Base-by-base conservation (phyloP, 2,888 invertebrate species). In the Acleris laterana region DNA sequence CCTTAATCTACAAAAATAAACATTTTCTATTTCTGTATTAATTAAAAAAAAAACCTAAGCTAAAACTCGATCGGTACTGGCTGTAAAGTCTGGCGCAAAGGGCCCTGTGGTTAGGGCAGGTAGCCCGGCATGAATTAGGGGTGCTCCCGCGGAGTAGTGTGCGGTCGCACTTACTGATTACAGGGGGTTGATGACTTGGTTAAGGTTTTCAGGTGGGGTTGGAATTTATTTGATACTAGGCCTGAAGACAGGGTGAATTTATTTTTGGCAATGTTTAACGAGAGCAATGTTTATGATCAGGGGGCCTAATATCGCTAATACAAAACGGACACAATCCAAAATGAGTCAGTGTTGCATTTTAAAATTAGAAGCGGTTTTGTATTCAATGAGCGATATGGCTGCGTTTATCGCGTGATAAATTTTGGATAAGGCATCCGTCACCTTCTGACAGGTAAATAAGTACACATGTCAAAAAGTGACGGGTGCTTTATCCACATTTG, bases 151-250 rank as follows among this genome's bases (percentile, higher is more conserved):
- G 17, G 46, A 46, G 17, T 49, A 49, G 49, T 49, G 17, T 42
- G 55, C 55, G 55, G 55, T 22, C 42, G 42, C 42, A 3, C 38
- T 55, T 55, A 55, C 42, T 42, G 55, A 42, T 38, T 55, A 22
- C 42, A 17, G 49, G 17, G 17, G 49, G 49, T 19, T 19, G 49
- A 19, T 49, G 49, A 20, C 48, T 19, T 19, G n/a, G n/a, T 44
- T n/a, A n/a, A 44, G 16, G 44, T 44, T 44, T 44, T n/a, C 32
- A 11, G 32, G 32, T 32, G 11, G 32, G 32, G 13, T n/a, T 2
- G 44, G 44, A 44, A 44, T 44, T n/a, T 44, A n/a, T n/a, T 44
- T n/a, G 44, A n/a, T 44, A 16, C 44, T n/a, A 44, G 44, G n/a
- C n/a, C n/a, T 44, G 9, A 32, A n/a, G 44, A 13, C n/a, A 16